These are phyloP conservation scores for Coturnix japonica DNA, from an alignment of 2,113 vertebrate species.

Conservation along the genomic window DNA sequence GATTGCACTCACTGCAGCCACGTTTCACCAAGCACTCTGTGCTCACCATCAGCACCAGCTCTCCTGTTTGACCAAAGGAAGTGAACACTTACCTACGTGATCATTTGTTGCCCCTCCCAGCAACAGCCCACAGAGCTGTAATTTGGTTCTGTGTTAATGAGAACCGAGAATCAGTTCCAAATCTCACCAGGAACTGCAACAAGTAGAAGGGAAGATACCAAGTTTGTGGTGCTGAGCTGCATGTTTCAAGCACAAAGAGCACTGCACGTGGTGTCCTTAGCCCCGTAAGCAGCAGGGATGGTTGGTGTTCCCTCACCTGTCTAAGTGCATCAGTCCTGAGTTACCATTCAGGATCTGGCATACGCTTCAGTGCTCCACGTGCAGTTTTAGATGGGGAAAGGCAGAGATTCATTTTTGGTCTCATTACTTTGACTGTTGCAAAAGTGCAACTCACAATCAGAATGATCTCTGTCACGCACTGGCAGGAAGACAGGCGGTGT, in stretches of 20 bases:
- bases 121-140: background rate
- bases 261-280: background rate
- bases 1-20: background rate
- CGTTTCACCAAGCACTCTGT: background rate
- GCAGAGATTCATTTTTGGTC: slow-evolving; percentile 52
- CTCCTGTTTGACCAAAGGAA: background rate
- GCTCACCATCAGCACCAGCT: background rate
- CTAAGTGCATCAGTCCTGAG: background rate
- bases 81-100: background rate
- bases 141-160: background rate
- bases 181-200: background rate
- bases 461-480: slow-evolving; percentile 57
- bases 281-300: background rate
- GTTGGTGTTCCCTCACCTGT: background rate
- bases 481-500: slow-evolving; percentile 60
- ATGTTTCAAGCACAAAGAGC: background rate
- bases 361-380: rapidly evolving
- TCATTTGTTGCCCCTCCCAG: background rate
- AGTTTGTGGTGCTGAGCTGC: background rate
- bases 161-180: background rate
- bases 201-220: background rate
- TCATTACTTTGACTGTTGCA: slow-evolving; percentile 44
- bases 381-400: background rate
- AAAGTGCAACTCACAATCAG: slow-evolving; percentile 49
- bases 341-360: background rate